Base-by-base conservation (phyloP, 2,888 invertebrate species). In the Hecatera dysodea region DNA sequence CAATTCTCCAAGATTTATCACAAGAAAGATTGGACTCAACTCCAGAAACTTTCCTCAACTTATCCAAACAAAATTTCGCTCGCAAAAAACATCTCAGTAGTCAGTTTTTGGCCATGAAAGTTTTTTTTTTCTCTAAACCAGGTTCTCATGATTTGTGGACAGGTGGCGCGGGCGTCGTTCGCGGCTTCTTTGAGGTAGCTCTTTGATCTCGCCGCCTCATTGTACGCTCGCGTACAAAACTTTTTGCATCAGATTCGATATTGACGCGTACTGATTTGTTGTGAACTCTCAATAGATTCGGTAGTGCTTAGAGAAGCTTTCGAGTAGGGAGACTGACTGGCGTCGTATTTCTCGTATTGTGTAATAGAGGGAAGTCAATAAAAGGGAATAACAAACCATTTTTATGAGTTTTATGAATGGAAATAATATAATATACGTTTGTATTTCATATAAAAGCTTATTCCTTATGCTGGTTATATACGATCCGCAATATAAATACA, bases 131-230 rank as follows among this genome's bases (percentile, higher is more conserved):
- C 90, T 90, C 86, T 84, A 88, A 87, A 90, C 88, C 87, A 89
- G 84, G 91, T 94, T 95, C 95, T 93, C 95, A 94, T 94, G 94
- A 92, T 94, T 93, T 92, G 92, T 91, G 90, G 93, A 93, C 95
- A 95, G 95, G 95, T 95, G 95, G 94, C 91, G 90, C 90, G 92
- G 92, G 91, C 90, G 91, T 90, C 88, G 92, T 84, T 89, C 87
- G 93, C 94, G 95, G 95, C 90, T 81, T 90, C 92, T 94, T 93
- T 94, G 91, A 88, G 87, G 78, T 75, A 75, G 72, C 80, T 72
- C 89, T 94, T 93, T 94, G 92, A 94, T 93, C 89, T 90, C 80
- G 90, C 95, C 95, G 95, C 89, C 86, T 87, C 90, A 91, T 93
- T 93, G 93, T 95, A 90, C 93, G 93, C 93, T 93, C 92, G 94